phyloP scores from a whole-genome alignment of 2,797 vertebrate species.

The Natrix natrix region DNA sequence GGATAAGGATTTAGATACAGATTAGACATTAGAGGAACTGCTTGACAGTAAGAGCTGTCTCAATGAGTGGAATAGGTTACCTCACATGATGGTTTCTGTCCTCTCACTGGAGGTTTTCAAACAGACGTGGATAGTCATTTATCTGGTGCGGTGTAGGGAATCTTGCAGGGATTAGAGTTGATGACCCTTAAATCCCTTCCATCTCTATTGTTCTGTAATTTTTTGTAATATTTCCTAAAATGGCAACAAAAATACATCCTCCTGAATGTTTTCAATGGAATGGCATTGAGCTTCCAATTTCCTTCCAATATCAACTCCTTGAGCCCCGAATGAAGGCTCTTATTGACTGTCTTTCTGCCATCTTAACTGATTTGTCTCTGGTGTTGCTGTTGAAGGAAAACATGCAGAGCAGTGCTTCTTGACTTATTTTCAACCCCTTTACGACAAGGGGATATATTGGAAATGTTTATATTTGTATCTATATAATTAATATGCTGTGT shows the following conservation, averaged over 20 bases:
- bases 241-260: not conserved
- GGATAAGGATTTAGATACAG: not conserved
- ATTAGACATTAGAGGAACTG: not conserved
- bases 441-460: not conserved
- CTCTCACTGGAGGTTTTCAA: not conserved
- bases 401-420: not conserved
- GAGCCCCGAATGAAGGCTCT: not conserved
- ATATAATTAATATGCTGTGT: not conserved
- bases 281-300: not conserved
- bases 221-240: not conserved
- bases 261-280: not conserved
- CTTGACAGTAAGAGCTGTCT: not conserved
- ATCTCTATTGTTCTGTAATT: not conserved
- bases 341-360: not conserved
- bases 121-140: not conserved
- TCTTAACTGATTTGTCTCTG: not conserved
- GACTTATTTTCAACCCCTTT: not conserved
- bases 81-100: not conserved
- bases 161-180: not conserved
- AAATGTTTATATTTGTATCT: not conserved
- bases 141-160: not conserved
- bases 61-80: not conserved
- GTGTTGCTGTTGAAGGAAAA: not conserved
- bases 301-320: not conserved
- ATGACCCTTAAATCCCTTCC: not conserved